Percentiles rank a stretch among this genome's conserved stretches.
phyloP scores from a whole-genome alignment of 2,888 invertebrate species.

The Scrobipalpa atriplicella region DNA sequence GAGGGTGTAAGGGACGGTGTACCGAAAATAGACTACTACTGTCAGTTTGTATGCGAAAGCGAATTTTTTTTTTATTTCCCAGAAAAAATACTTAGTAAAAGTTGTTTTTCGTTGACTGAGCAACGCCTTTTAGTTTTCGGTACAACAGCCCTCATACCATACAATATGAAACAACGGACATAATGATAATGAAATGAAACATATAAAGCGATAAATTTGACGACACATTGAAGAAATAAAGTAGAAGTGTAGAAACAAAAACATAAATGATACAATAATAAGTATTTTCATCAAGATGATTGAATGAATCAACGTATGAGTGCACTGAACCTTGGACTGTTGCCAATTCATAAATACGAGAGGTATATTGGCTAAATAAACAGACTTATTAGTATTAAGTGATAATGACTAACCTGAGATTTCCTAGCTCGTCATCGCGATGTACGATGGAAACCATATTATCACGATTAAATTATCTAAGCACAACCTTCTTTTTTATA shows the following conservation, averaged over 20 bases:
- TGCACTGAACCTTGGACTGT: not conserved
- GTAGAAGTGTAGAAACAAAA: not conserved
- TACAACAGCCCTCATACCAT: not conserved
- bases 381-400: not conserved
- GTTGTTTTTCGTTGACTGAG: too few species aligned
- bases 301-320: not conserved
- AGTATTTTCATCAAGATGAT: not conserved
- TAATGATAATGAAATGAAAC: too few species aligned
- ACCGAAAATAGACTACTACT: too few species aligned
- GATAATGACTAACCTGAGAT: slow-evolving; percentile 5
- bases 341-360: not conserved
- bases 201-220: slow-evolving; percentile 11
- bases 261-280: not conserved
- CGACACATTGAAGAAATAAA: not conserved
- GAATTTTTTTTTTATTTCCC: too few species aligned
- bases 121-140: too few species aligned
- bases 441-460: not conserved
- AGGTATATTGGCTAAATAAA: slow-evolving; percentile 10
- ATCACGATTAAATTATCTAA: not conserved
- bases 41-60: too few species aligned
- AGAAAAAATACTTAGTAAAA: too few species aligned
- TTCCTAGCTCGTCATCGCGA: not conserved
- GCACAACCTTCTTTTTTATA: too few species aligned
- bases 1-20: too few species aligned
- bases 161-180: not conserved